A percentile compares a stretch with the other conserved stretches of the same genome.
Conservation (phyloP, 2,888 invertebrate species). For the Pachydiplax longipennis region DNA sequence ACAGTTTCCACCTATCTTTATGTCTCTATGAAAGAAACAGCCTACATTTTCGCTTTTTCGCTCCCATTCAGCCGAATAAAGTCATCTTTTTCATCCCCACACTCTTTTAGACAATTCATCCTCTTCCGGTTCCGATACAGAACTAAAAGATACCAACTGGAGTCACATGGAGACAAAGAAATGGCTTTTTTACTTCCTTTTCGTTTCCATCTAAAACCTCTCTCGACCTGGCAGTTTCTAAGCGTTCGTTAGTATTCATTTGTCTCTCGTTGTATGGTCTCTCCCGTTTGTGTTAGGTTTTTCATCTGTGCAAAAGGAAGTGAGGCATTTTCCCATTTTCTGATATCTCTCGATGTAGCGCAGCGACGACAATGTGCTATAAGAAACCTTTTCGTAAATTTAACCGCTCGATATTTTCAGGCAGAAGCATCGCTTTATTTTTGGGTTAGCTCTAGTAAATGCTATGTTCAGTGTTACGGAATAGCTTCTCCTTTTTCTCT, state of each 20-base stretch:
- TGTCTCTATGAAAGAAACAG: too few species aligned
- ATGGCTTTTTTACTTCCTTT: not conserved
- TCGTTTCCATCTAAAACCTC: not conserved
- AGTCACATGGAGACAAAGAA: too few species aligned
- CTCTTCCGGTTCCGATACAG: not conserved
- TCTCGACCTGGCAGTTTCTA: not conserved
- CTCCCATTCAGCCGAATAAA: not conserved
- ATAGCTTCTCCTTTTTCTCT: too few species aligned
- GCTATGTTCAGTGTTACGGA: too few species aligned
- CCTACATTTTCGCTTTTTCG: not conserved
- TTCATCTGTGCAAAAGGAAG: not conserved
- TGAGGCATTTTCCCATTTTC: not conserved
- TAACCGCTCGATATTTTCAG: too few species aligned
- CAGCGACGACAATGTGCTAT: not conserved
- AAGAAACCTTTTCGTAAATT: too few species aligned
- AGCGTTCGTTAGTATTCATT: not conserved
- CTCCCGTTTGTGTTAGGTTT: not conserved
- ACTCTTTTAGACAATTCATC: not conserved
- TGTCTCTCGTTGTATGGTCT: not conserved
- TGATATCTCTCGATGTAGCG: not conserved
- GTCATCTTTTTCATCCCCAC: not conserved
- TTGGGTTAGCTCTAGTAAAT: too few species aligned
- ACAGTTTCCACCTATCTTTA: too few species aligned
- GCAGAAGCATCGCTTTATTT: too few species aligned
- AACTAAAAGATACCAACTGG: too few species aligned